Evolutionary conservation across 2,888 invertebrate genomes (phyloP).

Genomic region (Pachycephus smyrnensis): DNA sequence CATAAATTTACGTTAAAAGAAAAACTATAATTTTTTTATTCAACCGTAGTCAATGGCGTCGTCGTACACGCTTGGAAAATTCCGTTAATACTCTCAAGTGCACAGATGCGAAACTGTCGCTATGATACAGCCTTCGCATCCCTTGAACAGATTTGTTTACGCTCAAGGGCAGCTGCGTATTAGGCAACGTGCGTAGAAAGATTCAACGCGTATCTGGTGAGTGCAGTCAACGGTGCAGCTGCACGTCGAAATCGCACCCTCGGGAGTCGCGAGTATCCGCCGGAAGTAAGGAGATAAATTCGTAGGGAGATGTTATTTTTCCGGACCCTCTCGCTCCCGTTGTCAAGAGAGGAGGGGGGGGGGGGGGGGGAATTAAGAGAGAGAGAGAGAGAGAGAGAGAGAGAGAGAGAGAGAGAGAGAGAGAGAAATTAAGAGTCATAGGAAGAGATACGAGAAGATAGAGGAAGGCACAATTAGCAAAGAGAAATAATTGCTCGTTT

Average conservation of each 20-base stretch:
- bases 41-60: not conserved
- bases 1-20: no score
- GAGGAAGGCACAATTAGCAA: not conserved
- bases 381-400: constrained; percentile 13
- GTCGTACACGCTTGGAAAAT: not conserved
- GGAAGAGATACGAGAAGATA: not conserved
- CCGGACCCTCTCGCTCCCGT: not conserved
- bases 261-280: not conserved
- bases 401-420: constrained; percentile 10
- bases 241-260: not conserved
- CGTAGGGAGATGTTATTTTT: not conserved
- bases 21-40: not conserved
- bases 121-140: constrained; percentile 29
- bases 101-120: not conserved
- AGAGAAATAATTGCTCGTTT: not conserved
- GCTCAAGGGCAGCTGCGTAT: constrained; percentile 55
- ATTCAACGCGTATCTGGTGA: not conserved
- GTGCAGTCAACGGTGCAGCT: not conserved
- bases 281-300: not conserved
- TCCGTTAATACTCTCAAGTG: not conserved
- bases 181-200: constrained; percentile 35
- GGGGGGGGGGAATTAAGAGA: constrained; percentile 13
- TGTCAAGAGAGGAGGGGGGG: not conserved
- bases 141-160: constrained; percentile 61
- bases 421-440: constrained; percentile 4